Evolutionary conservation across 2,797 vertebrate genomes (phyloP), one percentile per base, ranked within the genome.

Genomic region (Cuculus canorus): DNA sequence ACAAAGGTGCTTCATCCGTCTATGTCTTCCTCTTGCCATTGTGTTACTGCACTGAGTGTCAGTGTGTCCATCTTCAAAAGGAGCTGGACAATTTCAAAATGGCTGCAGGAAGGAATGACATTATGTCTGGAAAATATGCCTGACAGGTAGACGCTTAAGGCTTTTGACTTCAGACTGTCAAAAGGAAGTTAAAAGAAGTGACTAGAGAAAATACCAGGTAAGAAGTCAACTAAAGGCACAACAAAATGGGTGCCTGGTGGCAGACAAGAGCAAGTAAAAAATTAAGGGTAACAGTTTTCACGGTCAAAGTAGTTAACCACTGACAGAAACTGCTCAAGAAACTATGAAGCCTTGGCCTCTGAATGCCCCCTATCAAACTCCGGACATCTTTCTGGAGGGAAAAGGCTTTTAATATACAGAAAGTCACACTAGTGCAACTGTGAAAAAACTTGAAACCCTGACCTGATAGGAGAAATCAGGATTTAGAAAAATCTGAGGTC

Each of bases 181-280:
- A 79, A 48, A 86, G 82, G 87, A 94, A 86, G 52, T 83, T 91
- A 63, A 79, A 73, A 79, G 25, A 21, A 6, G 30, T 61, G 66
- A 72, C 22, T 89, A 56, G 22, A 73, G 80, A 80, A 94, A 90
- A 71, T 5, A 16, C 5, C 5, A 61, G 52, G 21, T 69, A 70
- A 16, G 23, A 88, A 91, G 32, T 50, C 52, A 91, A 5, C 48
- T 56, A 53, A 86, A 90, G 35, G 13, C 28, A 73, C n/a, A 82
- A 63, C 7, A 48, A 70, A 94, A 70, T 7, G 32, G 11, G 15
- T 66, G 24, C 27, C 33, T 92, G 66, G 35, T 28, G 17, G 41
- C 33, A 47, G n/a, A 65, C 14, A 81, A 66, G 65, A 18, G 22
- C 56, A 87, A 61, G 35, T 50, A 3, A 78, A 81, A 86, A 75